Base-by-base conservation (phyloP, 2,888 invertebrate species). In the Microplitis manilae region DNA sequence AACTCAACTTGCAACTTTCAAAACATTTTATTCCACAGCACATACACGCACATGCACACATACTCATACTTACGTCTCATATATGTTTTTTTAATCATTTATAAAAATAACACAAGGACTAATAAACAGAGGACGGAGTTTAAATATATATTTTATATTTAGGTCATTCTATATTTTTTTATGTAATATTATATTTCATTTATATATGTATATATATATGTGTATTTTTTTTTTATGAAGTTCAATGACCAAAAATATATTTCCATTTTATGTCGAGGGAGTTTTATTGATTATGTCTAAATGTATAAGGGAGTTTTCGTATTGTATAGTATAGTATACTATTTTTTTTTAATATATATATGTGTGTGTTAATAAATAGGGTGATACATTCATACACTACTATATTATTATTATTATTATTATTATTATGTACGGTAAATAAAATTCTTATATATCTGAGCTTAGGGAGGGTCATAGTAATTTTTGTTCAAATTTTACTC, bases 191-290 rank as follows among this genome's bases (percentile, higher is more conserved):
- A 1, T 2, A 6, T 59, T 59, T n/a, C 9, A 59, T n/a, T 13
- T 13, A 59, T 59, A 62, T 15, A 17, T 15, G 7, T 17, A 1
- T 17, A 62, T n/a, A 1, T 7, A 62, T 62, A 62, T 62, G 2
- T 7, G 1, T 15, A 15, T 17, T 59, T n/a, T 60, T 39, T 78
- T 71, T 41, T 20, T 13, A n/a, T 30, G n/a, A 72, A 79, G 86
- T 85, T 87, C 86, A 86, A 85, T 82, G 87, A 86, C 85, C 86
- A 86, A 86, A 86, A 86, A 30, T 30, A 30, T 30, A 30, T 30
- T 30, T 30, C 82, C 81, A 82, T 81, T 83, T 78, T 30, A 79
- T 75, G 83, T 50, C 40, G 50, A 41, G 75, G 61, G 76, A 65
- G 68, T 79, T 80, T 81, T 80, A 81, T 81, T 78, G 81, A 81